A percentile compares a stretch with the other conserved stretches of the same genome.
These are phyloP conservation scores for Adelges cooleyi DNA, from an alignment of 1,140 invertebrate genomes.

Conservation along the genomic window DNA sequence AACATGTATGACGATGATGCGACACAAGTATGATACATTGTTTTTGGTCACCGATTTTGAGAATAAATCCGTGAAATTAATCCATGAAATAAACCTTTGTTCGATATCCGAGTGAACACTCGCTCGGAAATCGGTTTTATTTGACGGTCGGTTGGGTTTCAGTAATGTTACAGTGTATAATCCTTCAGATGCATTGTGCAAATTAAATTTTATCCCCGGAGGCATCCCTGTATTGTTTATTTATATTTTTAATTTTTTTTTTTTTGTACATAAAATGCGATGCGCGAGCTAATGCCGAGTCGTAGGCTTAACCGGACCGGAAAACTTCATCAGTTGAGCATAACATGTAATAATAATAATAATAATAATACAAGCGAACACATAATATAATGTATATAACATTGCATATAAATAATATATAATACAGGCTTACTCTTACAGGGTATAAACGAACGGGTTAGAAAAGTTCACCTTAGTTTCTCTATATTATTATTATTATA, in stretches of 20 bases:
- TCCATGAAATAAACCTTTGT: conserved; percentile 11
- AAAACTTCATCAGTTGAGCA: conserved; percentile 26
- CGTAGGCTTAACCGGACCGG: conserved; percentile 9
- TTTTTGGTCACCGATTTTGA: too few species aligned
- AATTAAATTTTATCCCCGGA: conserved; percentile 15
- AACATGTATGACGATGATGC: too few species aligned
- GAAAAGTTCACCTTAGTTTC: not conserved
- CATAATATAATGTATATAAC: not conserved
- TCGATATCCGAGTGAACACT: conserved; percentile 3
- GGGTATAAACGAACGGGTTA: not conserved
- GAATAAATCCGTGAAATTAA: too few species aligned
- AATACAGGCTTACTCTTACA: not conserved
- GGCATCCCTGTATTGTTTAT: not conserved
- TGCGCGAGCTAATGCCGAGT: not conserved
- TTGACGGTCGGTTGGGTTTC: conserved; percentile 14
- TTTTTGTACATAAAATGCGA: not conserved
- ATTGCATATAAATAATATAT: not conserved
- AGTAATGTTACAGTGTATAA: conserved; percentile 25
- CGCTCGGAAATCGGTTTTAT: conserved; percentile 17
- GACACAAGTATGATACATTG: too few species aligned
- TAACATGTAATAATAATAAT: not conserved
- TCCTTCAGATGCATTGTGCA: conserved; percentile 12
- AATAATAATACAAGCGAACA: not conserved
- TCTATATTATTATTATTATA: conserved; percentile 21
- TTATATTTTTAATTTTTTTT: too few species aligned